These are phyloP conservation scores for Microtus richardsoni DNA, from an alignment of 2,113 vertebrate genomes.

Conservation along the genomic window DNA sequence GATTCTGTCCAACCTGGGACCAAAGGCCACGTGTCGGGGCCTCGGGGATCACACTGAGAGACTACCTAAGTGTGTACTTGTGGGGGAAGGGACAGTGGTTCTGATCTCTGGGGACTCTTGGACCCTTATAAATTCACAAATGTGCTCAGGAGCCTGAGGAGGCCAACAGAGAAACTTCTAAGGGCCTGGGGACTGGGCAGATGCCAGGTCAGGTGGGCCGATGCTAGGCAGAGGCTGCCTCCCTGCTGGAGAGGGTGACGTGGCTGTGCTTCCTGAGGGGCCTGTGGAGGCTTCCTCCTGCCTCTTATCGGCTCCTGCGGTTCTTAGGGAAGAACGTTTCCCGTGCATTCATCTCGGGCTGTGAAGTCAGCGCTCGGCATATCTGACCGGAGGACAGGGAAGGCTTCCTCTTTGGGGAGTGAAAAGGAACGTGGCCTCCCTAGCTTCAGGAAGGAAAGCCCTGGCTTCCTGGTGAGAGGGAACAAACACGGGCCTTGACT, in stretches of 20 bases:
- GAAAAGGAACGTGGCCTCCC: constrained; percentile 77
- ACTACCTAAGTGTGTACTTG: fast-evolving
- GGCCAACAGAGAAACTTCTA: not conserved
- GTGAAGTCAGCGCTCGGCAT: constrained; percentile 79
- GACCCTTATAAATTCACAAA: not conserved
- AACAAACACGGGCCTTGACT: constrained; percentile 82
- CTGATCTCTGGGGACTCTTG: not conserved
- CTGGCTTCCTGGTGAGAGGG: constrained; percentile 84
- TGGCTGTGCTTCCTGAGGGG: not conserved
- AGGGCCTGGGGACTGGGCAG: too few relatives aligned
- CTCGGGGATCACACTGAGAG: not conserved
- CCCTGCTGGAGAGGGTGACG: fast-evolving
- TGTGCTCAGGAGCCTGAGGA: not conserved
- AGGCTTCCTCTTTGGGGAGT: constrained; percentile 84
- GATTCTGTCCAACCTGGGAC: too few relatives aligned
- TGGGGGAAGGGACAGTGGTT: fast-evolving
- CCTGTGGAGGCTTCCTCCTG: not conserved
- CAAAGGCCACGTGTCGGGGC: fast-evolving
- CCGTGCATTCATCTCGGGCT: constrained; percentile 76
- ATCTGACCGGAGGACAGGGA: constrained; percentile 73
- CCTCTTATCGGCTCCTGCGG: constrained; percentile 25
- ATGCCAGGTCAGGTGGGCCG: not conserved
- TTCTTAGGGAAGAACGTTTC: constrained; percentile 78
- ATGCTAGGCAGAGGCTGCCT: not conserved
- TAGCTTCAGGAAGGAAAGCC: constrained; percentile 83